phyloP scores from a whole-genome alignment of 1,140 invertebrate genomes.

The Bombus picipes region DNA sequence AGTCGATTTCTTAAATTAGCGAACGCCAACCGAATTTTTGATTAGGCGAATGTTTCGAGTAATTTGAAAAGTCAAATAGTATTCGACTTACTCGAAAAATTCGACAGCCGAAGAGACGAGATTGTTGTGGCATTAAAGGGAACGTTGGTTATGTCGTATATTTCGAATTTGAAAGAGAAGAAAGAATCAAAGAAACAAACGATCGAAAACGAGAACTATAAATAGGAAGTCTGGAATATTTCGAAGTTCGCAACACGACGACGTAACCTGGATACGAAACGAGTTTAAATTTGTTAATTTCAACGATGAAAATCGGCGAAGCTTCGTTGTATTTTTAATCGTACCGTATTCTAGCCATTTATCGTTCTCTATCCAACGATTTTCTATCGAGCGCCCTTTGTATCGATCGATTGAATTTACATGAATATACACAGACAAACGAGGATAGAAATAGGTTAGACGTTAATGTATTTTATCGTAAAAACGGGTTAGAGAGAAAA shows the following conservation, averaged over 20 bases:
- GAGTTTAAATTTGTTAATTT: neutral
- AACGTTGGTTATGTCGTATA: neutral
- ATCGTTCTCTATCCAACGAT: neutral
- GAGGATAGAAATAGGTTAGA: neutral
- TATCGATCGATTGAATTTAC: neutral
- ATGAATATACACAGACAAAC: neutral
- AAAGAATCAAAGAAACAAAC: neutral
- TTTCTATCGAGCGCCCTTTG: neutral
- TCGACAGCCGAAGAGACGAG: no score
- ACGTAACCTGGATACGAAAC: no score
- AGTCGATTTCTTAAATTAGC: neutral
- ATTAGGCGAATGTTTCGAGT: neutral
- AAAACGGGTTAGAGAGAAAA: no score
- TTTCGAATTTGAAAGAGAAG: neutral
- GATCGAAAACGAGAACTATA: neutral
- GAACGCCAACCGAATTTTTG: neutral
- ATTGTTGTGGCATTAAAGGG: neutral
- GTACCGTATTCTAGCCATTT: constrained; percentile 9
- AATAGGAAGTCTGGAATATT: neutral
- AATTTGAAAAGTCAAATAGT: neutral
- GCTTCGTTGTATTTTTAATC: neutral
- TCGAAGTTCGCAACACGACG: neutral
- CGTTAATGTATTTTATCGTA: neutral
- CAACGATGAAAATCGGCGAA: neutral
- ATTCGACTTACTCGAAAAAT: neutral